Conservation (phyloP, 2,888 invertebrate genomes). For the Epinotia nisella region DNA sequence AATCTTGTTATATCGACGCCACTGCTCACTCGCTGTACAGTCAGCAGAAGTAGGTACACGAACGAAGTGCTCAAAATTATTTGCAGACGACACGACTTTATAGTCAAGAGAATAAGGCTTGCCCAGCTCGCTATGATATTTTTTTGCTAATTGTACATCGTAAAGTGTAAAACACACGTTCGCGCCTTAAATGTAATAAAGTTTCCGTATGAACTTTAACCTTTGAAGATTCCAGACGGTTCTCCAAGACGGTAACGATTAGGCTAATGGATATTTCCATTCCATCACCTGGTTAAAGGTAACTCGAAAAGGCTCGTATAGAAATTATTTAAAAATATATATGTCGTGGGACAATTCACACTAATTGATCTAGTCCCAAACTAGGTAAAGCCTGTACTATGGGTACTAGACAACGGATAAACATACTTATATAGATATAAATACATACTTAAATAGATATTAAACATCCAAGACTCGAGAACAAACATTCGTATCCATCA, state of each 20-base stretch:
- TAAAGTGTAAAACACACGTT: slow-evolving; percentile 32
- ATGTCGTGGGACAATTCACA: no score
- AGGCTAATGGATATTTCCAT: slow-evolving; percentile 31
- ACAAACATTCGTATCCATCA: no score
- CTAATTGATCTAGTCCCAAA: no score
- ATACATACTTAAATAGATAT: no score
- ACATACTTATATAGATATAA: no score
- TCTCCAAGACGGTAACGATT: slow-evolving; percentile 25
- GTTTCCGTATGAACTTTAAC: slow-evolving; percentile 27
- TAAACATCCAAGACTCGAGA: no score
- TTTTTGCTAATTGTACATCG: neutral
- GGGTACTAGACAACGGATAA: no score
- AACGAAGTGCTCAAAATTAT: neutral
- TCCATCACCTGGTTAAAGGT: neutral
- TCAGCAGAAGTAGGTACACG: neutral
- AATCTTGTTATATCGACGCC: slow-evolving; percentile 42
- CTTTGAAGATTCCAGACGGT: slow-evolving; percentile 18
- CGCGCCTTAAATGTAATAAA: slow-evolving; percentile 28
- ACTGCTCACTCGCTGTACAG: slow-evolving; percentile 17
- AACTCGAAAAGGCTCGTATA: neutral
- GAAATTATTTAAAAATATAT: no score
- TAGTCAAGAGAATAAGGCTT: neutral
- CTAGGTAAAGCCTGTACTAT: no score
- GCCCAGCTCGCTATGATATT: neutral
- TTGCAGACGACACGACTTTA: neutral